These are phyloP conservation scores for Cottus gobio DNA, from an alignment of 2,113 vertebrate species.

Conservation along the genomic window DNA sequence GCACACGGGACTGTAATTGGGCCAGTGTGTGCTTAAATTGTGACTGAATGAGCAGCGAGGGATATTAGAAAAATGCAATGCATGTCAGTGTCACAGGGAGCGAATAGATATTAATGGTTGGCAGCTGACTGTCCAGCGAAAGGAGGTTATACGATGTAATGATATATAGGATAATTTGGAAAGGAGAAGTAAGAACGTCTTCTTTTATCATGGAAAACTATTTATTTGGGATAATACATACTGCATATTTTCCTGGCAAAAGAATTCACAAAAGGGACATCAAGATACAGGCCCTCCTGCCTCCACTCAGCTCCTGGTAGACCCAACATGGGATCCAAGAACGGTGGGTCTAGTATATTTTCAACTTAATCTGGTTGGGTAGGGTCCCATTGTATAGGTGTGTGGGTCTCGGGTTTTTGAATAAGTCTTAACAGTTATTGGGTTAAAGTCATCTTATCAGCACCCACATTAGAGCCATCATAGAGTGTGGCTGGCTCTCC, in stretches of 20 bases:
- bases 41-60: neutral
- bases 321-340: neutral
- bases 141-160: neutral
- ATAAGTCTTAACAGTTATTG: neutral
- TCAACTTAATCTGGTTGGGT: neutral
- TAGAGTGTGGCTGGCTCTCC: no score
- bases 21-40: constrained; percentile 18
- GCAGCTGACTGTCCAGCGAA: constrained; percentile 26
- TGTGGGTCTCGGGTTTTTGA: neutral
- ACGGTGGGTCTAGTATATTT: neutral
- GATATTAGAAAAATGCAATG: constrained; percentile 26
- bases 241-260: neutral
- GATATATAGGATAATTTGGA: neutral
- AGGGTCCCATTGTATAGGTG: neutral
- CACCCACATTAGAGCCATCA: neutral
- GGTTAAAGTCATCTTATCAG: neutral
- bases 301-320: neutral
- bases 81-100: constrained; percentile 29
- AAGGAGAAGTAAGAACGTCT: neutral
- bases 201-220: neutral
- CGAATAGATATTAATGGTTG: constrained; percentile 27
- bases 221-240: neutral
- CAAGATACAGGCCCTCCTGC: neutral
- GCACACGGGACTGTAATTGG: constrained; percentile 10
- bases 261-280: no score